These are phyloP conservation scores for Hypsibius dujardini DNA, from an alignment of 1,140 invertebrate genomes.

Conservation along the genomic window DNA sequence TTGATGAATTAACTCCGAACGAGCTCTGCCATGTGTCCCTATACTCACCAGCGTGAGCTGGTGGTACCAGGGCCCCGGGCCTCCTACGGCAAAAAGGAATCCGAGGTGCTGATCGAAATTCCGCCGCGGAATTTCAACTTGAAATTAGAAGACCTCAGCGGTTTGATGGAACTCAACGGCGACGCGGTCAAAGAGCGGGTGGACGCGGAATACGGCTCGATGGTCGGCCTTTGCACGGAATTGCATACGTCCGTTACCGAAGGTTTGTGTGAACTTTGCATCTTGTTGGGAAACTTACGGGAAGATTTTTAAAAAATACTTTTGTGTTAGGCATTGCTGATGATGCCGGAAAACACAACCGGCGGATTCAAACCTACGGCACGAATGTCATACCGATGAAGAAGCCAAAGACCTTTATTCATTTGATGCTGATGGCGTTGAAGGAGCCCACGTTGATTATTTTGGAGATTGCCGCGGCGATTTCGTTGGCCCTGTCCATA, in stretches of 20 bases:
- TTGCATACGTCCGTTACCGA: conserved; percentile 57
- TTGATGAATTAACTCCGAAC: too few relatives aligned
- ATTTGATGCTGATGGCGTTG: conserved; percentile 94
- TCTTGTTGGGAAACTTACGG: too few relatives aligned
- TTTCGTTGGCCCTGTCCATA: conserved; percentile 34
- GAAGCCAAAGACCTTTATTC: conserved; percentile 94
- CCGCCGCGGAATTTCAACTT: too few relatives aligned
- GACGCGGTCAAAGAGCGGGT: conserved; percentile 69
- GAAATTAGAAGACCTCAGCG: conserved; percentile 55
- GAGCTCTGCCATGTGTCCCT: too few relatives aligned
- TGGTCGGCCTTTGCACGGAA: conserved; percentile 82
- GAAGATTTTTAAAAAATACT: too few relatives aligned
- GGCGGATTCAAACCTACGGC: conserved; percentile 79
- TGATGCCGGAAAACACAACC: conserved; percentile 66
- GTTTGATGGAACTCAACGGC: conserved; percentile 85
- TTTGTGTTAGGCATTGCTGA: conserved; percentile 51
- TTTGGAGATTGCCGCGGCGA: conserved; percentile 32
- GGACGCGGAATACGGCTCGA: conserved; percentile 58
- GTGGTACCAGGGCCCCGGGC: too few relatives aligned
- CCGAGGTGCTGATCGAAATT: too few relatives aligned
- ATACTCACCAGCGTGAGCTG: too few relatives aligned
- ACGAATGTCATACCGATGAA: conserved; percentile 96
- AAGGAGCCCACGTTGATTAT: conserved; percentile 98
- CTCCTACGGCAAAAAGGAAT: too few relatives aligned
- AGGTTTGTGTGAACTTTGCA: too few relatives aligned